These are phyloP conservation scores for Nyctalus aviator DNA, from an alignment of 2,797 vertebrate genomes.

Conservation along the genomic window DNA sequence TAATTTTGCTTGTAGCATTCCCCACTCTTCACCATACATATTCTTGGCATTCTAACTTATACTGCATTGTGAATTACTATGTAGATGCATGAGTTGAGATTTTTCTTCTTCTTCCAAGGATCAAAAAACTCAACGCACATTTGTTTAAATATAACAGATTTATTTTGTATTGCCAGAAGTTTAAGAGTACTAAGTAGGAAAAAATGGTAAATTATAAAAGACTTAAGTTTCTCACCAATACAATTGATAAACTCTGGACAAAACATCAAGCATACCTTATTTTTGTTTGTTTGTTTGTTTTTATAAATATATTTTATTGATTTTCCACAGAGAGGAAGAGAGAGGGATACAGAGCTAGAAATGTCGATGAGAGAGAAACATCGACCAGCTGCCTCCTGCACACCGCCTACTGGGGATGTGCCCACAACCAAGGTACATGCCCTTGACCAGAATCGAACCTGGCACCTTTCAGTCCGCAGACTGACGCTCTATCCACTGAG, in stretches of 20 bases:
- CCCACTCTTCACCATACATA: not conserved
- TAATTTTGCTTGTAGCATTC: not conserved
- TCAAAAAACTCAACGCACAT: not conserved
- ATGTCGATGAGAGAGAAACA: no score
- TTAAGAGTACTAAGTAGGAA: not conserved
- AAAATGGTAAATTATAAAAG: not conserved
- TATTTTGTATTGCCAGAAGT: constrained; percentile 21
- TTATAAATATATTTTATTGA: no score
- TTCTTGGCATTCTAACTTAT: not conserved
- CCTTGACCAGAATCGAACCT: no score
- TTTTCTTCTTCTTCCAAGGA: constrained; percentile 13
- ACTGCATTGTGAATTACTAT: not conserved
- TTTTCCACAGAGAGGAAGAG: no score
- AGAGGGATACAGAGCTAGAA: no score
- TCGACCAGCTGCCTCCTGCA: no score
- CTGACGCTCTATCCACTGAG: no score
- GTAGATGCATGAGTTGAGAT: not conserved
- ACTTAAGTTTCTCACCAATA: not conserved
- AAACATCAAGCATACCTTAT: not conserved
- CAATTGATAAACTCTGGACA: constrained; percentile 22
- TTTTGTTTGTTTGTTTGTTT: no score
- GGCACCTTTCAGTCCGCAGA: no score
- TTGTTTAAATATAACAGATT: constrained; percentile 17
- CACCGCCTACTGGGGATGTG: no score
- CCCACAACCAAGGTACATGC: no score